Percentiles rank a stretch among this genome's conserved stretches.
Conservation (phyloP, 2,888 invertebrate genomes). For the Folsomia manolachei region DNA sequence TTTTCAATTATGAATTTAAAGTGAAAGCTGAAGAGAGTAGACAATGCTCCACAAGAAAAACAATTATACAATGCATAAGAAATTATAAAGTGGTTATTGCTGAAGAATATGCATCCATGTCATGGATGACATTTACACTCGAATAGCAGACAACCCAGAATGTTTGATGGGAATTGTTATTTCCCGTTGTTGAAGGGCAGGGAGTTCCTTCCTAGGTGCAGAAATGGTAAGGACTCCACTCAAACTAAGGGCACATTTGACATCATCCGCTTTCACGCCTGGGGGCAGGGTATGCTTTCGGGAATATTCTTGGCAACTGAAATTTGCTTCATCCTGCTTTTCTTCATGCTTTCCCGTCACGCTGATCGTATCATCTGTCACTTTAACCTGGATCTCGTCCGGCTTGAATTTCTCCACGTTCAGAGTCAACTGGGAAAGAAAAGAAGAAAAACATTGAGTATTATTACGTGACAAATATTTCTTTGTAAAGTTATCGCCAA, state of each 20-base stretch:
- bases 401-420: conserved; percentile 30
- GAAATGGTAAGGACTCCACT: conserved; percentile 28
- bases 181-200: not conserved
- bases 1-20: too few relatives aligned
- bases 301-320: conserved; percentile 26
- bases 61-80: too few relatives aligned
- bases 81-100: too few relatives aligned
- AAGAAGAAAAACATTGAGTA: not conserved
- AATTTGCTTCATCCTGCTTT: conserved; percentile 23
- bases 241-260: conserved; percentile 27
- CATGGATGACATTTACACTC: too few relatives aligned
- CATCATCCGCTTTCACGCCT: conserved; percentile 23
- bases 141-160: not conserved
- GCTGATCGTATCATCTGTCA: conserved; percentile 21
- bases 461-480: not conserved
- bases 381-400: conserved; percentile 30
- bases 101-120: too few relatives aligned
- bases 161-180: conserved; percentile 12
- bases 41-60: too few relatives aligned
- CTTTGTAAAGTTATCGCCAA: not conserved
- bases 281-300: conserved; percentile 23
- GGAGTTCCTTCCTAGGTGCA: conserved; percentile 16
- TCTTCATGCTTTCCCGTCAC: conserved; percentile 29
- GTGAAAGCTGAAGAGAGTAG: too few relatives aligned
- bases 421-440: conserved; percentile 21